Percentiles rank a stretch among this genome's conserved stretches.
These are phyloP conservation scores for Malacoraja senta DNA, from an alignment of 2,797 vertebrate genomes.

Conservation along the genomic window DNA sequence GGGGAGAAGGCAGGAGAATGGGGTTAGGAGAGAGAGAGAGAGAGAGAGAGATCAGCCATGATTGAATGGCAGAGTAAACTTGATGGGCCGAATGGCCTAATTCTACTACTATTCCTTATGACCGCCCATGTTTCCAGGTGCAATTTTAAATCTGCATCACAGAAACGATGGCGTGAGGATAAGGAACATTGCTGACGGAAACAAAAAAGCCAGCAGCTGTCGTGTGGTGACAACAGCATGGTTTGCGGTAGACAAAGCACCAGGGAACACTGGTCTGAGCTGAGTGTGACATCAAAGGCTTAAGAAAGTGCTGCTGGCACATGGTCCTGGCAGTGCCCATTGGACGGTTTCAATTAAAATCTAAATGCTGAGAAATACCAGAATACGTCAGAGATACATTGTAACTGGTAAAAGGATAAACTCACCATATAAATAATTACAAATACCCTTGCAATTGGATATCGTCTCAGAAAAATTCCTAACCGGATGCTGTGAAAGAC, in stretches of 20 bases:
- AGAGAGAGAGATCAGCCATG: too few species aligned
- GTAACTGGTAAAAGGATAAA: constrained; percentile 41
- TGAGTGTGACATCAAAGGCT: neutral
- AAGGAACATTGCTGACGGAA: neutral
- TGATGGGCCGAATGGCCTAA: too few species aligned
- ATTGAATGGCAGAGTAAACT: too few species aligned
- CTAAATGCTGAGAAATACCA: neutral
- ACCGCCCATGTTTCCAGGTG: neutral
- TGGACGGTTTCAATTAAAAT: too few species aligned
- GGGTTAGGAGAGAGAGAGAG: too few species aligned
- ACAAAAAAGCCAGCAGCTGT: neutral
- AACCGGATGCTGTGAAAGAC: constrained; percentile 74
- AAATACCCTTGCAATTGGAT: constrained; percentile 86
- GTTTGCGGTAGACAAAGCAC: neutral
- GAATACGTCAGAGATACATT: neutral
- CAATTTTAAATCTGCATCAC: neutral
- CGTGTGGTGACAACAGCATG: neutral
- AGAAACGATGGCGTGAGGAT: neutral
- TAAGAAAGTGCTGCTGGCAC: too few species aligned
- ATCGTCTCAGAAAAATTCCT: constrained; percentile 91
- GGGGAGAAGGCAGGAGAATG: too few species aligned
- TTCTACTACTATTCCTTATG: too few species aligned
- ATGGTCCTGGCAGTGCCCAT: neutral
- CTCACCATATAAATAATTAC: constrained; percentile 96
- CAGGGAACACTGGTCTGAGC: neutral